Conservation (phyloP, 2,113 vertebrate genomes). For the Hippopotamus amphibius region DNA sequence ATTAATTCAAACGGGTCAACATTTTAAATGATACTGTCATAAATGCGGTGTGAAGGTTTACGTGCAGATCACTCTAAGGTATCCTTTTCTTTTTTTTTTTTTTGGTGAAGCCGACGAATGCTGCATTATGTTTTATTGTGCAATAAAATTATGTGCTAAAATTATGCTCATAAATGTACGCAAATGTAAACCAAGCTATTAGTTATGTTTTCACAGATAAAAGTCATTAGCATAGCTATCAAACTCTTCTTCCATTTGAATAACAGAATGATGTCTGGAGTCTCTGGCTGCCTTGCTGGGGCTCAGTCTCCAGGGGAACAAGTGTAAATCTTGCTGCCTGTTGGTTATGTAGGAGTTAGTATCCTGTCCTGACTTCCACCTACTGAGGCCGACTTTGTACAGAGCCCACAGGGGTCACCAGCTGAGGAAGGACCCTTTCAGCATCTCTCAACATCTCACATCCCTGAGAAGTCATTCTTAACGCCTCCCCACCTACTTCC, state of each 20-base stretch:
- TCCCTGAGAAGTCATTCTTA: conserved; percentile 80
- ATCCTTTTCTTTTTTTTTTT: conserved; percentile 81
- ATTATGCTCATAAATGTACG: conserved; percentile 92
- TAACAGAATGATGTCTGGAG: conserved; percentile 91
- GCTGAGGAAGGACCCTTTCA: conserved; percentile 28
- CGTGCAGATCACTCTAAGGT: conserved; percentile 89
- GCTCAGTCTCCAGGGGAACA: conserved; percentile 83
- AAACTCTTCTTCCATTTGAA: conserved; percentile 91
- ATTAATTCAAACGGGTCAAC: conserved; percentile 85
- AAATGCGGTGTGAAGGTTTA: conserved; percentile 87
- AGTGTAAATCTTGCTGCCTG: conserved; percentile 87
- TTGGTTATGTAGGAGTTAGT: conserved; percentile 78
- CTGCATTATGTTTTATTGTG: conserved; percentile 92
- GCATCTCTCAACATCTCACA: conserved; percentile 43
- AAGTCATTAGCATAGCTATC: conserved; percentile 94
- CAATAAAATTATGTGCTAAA: conserved; percentile 92
- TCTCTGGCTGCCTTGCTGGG: conserved; percentile 85
- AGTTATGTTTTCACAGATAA: conserved; percentile 94
- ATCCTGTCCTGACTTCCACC: conserved; percentile 59
- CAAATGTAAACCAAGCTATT: conserved; percentile 93
- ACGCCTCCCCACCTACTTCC: conserved; percentile 82
- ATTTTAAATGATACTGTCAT: conserved; percentile 85
- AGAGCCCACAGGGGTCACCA: conserved; percentile 16
- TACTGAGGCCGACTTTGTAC: not conserved
- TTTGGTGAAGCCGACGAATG: conserved; percentile 88